Evolutionary conservation across 1,140 invertebrate genomes (phyloP), one percentile per base, ranked within the genome.

Genomic region (Gryon sp.): DNA sequence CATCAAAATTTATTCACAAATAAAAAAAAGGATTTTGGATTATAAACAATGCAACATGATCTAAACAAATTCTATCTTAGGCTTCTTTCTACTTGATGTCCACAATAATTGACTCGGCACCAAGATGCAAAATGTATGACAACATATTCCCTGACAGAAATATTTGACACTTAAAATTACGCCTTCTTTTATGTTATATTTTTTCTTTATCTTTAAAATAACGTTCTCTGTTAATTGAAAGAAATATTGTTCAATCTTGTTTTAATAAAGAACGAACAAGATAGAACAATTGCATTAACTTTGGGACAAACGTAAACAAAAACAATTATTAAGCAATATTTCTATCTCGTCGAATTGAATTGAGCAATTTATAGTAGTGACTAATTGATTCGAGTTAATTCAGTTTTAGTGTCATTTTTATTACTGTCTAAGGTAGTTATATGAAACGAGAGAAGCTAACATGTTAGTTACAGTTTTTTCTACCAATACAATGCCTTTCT

Each of bases 41-140:
- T n/a, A n/a, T 11, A 5, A 34, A 34, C 32, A 34, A 38, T 57
- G 52, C 43, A 36, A 65, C 20, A 52, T 43, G 43, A 73, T 63
- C 59, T 48, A 72, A 63, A 57, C 50, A 50, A n/a, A 41, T 50
- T 74, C 69, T 74, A 74, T 59, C 19, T 65, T 19, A 74, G 69
- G 59, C 60, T 74, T 52, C 28, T 65, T 70, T 65, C 69, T 74
- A 74, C 69, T 74, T 63, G 69, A 73, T 45, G 43, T 24, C 68
- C 40, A 72, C n/a, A 53, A 59, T 59, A 38, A 62, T 46, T 63
- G 57, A 16, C 68, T 63, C 26, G 41, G 50, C 32, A 72, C 68
- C 57, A 63, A 63, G n/a, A 72, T 72, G 68, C 57, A 72, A 4
- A 55, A 63, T 72, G 68, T 48, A 63, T 63, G 57, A 9, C n/a